These are phyloP conservation scores for Acomys russatus DNA, from an alignment of 2,797 vertebrate genomes.

Conservation along the genomic window DNA sequence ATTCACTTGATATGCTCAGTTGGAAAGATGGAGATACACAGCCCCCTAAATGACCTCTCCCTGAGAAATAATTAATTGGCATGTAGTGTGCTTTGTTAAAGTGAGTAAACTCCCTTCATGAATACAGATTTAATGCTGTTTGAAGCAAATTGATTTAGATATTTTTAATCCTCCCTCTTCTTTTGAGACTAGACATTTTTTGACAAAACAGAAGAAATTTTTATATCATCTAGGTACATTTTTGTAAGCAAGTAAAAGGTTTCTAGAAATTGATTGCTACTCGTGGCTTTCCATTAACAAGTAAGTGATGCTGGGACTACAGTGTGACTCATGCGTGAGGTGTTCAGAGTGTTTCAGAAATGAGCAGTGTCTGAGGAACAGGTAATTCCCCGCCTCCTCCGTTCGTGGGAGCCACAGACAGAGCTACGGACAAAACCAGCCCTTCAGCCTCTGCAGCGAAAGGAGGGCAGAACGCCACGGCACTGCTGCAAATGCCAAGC, in stretches of 20 bases:
- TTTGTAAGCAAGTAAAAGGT: constrained; percentile 55
- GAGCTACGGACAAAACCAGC: neutral
- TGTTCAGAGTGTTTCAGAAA: constrained; percentile 45
- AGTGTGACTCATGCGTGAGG: neutral
- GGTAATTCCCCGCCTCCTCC: constrained; percentile 20
- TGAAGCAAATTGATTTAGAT: constrained; percentile 74
- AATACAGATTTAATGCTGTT: constrained; percentile 82
- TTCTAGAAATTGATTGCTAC: constrained; percentile 8
- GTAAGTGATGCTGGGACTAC: neutral
- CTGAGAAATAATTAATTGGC: constrained; percentile 86
- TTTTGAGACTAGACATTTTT: constrained; percentile 56
- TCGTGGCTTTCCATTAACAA: constrained; percentile 25
- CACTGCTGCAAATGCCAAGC: constrained; percentile 14
- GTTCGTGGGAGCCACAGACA: neutral
- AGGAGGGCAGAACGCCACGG: neutral
- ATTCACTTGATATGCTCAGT: constrained; percentile 75
- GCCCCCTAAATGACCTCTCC: constrained; percentile 79
- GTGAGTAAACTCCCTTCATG: constrained; percentile 81
- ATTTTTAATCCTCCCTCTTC: constrained; percentile 63
- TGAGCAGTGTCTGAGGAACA: constrained; percentile 14
- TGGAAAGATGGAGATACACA: constrained; percentile 68
- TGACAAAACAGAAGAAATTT: constrained; percentile 60
- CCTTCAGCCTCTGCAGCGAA: neutral
- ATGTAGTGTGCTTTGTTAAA: constrained; percentile 82
- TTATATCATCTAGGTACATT: constrained; percentile 45